Conservation (phyloP, 1,140 invertebrate species). For the Caerostris extrusa region DNA sequence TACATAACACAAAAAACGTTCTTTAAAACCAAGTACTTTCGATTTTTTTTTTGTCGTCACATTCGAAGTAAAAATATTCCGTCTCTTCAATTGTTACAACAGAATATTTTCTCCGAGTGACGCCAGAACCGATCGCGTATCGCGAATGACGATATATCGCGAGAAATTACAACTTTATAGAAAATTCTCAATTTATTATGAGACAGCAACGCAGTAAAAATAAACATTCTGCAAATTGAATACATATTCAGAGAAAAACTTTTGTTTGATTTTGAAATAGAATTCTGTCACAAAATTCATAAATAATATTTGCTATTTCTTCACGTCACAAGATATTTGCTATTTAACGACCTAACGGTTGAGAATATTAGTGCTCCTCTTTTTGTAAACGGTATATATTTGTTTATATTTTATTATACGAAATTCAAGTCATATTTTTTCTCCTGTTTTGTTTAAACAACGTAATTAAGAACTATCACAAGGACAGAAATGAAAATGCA, state of each 20-base stretch:
- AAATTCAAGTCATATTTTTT: neutral
- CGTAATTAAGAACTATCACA: neutral
- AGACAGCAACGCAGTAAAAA: neutral
- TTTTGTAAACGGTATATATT: neutral
- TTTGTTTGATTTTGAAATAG: neutral
- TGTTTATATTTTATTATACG: neutral
- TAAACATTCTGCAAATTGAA: slow-evolving; percentile 2
- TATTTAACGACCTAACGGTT: neutral
- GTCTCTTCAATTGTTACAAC: no score
- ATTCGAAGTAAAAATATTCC: no score
- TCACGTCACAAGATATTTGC: neutral
- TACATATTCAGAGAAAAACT: slow-evolving; percentile 7
- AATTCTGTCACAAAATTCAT: neutral
- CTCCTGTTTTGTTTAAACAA: neutral
- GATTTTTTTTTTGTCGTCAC: no score
- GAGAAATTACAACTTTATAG: slow-evolving; percentile 15
- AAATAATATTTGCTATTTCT: neutral
- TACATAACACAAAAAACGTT: no score
- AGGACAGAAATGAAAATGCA: neutral
- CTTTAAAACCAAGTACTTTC: no score
- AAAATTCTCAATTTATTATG: neutral
- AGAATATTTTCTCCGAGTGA: no score
- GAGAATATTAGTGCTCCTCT: neutral
- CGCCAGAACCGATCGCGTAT: no score
- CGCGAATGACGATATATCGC: neutral